A percentile compares a stretch with the other conserved stretches of the same genome.
phyloP scores from a whole-genome alignment of 2,888 invertebrate genomes.

The Apantesis nais region DNA sequence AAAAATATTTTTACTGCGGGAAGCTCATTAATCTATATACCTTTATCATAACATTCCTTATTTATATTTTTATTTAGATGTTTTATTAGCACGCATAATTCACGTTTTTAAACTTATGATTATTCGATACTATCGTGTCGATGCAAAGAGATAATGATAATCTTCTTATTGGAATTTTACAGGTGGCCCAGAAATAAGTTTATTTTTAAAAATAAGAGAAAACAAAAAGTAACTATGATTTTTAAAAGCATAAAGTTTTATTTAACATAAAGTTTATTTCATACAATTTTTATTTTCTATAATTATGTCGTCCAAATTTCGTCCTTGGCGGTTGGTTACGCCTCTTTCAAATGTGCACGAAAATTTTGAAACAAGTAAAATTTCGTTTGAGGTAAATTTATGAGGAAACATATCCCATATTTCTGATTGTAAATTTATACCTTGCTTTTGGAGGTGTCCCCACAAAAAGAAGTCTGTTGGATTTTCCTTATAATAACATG shows the following conservation, averaged over 20 bases:
- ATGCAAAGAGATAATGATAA: not conserved
- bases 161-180: not conserved
- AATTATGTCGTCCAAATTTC: no score
- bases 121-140: not conserved
- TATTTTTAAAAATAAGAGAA: not conserved
- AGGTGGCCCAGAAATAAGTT: not conserved
- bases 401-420: no score
- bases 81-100: not conserved
- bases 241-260: not conserved
- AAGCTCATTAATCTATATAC: not conserved
- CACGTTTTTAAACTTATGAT: not conserved
- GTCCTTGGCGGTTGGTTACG: not conserved
- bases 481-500: no score
- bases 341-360: not conserved
- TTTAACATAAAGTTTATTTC: not conserved
- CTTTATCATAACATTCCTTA: not conserved
- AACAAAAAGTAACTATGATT: not conserved
- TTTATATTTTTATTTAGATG: not conserved
- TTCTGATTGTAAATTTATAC: not conserved
- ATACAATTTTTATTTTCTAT: not conserved
- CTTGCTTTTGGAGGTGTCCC: no score
- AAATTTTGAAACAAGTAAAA: no score
- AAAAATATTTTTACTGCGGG: no score
- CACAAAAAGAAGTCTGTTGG: no score
- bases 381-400: no score